phyloP scores from a whole-genome alignment of 2,888 invertebrate genomes.

The Pachydiplax longipennis region DNA sequence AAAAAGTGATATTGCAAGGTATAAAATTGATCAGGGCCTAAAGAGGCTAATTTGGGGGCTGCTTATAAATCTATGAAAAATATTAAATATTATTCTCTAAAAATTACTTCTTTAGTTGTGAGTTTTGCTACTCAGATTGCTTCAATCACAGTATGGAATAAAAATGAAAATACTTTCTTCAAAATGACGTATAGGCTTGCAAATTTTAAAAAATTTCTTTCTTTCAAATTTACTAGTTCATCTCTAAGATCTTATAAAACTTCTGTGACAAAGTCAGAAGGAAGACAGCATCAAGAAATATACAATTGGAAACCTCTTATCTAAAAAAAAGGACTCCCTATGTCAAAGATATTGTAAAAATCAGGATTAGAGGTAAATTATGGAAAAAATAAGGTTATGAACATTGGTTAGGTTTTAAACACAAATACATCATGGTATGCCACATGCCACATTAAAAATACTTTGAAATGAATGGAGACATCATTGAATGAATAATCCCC shows the following conservation, averaged over 20 bases:
- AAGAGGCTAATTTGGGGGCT: slow-evolving; percentile 18
- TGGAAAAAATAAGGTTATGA: not conserved
- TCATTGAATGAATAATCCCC: not conserved
- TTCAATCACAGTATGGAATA: slow-evolving; percentile 43
- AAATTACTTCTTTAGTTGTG: slow-evolving; percentile 18
- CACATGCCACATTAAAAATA: slow-evolving; percentile 26
- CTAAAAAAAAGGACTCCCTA: slow-evolving; percentile 30
- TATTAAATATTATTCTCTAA: slow-evolving; percentile 39
- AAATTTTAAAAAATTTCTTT: slow-evolving; percentile 27
- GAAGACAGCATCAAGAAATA: slow-evolving; percentile 42
- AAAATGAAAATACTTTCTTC: slow-evolving; percentile 40
- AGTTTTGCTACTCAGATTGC: slow-evolving; percentile 29
- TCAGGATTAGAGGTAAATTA: slow-evolving; percentile 12
- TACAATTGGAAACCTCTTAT: slow-evolving; percentile 36
- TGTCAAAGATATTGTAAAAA: slow-evolving; percentile 23
- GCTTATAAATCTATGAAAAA: slow-evolving; percentile 42
- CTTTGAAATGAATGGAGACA: not conserved
- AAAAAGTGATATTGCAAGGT: slow-evolving; percentile 39
- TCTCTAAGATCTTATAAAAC: slow-evolving; percentile 34
- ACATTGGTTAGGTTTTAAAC: slow-evolving; percentile 17
- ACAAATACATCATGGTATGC: slow-evolving; percentile 37
- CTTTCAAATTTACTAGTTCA: slow-evolving; percentile 22
- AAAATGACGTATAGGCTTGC: slow-evolving; percentile 38
- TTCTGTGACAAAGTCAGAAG: slow-evolving; percentile 39
- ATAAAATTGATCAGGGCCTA: slow-evolving; percentile 40